Conservation (phyloP, 2,113 vertebrate species). For the Actenoides lindsayi region DNA sequence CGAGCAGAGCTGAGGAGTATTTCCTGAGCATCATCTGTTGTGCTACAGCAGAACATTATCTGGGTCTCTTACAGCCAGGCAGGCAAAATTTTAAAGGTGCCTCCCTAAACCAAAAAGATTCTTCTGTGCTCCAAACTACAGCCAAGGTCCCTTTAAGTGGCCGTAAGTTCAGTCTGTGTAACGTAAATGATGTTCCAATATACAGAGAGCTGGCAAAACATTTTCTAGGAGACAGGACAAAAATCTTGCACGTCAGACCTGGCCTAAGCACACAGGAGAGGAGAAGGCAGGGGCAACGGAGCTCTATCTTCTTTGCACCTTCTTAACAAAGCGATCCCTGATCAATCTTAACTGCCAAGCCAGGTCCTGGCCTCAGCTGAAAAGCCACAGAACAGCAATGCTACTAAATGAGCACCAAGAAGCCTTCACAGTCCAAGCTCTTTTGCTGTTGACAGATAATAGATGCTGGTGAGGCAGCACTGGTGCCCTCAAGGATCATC, state of each 20-base stretch:
- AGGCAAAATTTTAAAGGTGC: not conserved
- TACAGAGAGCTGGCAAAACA: not conserved
- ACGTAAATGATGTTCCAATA: not conserved
- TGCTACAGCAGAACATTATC: not conserved
- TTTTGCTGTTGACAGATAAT: not conserved
- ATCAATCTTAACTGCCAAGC: not conserved
- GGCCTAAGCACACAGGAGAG: not conserved
- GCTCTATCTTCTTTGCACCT: not conserved
- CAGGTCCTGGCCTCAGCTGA: not conserved
- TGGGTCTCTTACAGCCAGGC: not conserved
- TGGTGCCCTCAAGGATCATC: not conserved
- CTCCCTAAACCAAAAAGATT: not conserved
- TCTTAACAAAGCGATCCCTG: not conserved
- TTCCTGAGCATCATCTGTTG: not conserved
- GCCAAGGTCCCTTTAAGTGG: not conserved
- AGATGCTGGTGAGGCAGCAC: not conserved
- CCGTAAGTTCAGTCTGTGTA: not conserved
- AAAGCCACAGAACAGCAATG: not conserved
- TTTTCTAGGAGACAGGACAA: not conserved
- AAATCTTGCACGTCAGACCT: not conserved
- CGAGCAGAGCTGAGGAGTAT: not conserved
- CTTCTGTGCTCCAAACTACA: rapidly evolving
- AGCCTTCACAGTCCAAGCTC: not conserved
- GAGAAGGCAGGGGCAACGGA: not conserved
- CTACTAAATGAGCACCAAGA: not conserved